phyloP scores from a whole-genome alignment of 2,888 invertebrate species.

The Lysandra bellargus region DNA sequence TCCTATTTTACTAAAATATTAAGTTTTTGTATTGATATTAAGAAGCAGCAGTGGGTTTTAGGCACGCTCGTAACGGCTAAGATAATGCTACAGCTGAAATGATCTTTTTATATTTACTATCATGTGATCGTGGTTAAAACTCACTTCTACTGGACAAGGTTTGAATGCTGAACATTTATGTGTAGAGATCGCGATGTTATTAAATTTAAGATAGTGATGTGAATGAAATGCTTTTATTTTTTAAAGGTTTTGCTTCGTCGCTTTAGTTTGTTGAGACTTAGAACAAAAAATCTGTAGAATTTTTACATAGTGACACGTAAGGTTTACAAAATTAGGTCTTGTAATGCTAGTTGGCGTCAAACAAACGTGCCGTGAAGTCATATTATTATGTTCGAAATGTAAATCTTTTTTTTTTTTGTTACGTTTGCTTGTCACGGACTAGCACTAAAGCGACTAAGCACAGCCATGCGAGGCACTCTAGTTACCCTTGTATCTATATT shows the following conservation, averaged over 20 bases:
- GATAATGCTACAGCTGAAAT: neutral
- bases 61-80: neutral
- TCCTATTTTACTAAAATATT: constrained; percentile 73
- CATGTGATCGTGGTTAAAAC: neutral
- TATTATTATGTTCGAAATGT: neutral
- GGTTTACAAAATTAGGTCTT: neutral
- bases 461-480: constrained; percentile 54
- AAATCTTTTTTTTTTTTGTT: neutral
- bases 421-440: neutral
- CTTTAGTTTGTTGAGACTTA: constrained; percentile 37
- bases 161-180: constrained; percentile 51
- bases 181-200: constrained; percentile 51
- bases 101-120: neutral
- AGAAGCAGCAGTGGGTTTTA: constrained; percentile 30
- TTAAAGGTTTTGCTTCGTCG: constrained; percentile 57
- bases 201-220: constrained; percentile 57
- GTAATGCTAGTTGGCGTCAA: neutral
- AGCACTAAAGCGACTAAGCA: constrained; percentile 55
- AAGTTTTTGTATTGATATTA: constrained; percentile 52
- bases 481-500: constrained; percentile 51
- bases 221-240: constrained; percentile 71
- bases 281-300: neutral
- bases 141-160: constrained; percentile 39
- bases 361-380: neutral
- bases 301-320: neutral